These are phyloP conservation scores for Sciurus niger DNA, from an alignment of 2,113 vertebrate genomes.

Conservation along the genomic window DNA sequence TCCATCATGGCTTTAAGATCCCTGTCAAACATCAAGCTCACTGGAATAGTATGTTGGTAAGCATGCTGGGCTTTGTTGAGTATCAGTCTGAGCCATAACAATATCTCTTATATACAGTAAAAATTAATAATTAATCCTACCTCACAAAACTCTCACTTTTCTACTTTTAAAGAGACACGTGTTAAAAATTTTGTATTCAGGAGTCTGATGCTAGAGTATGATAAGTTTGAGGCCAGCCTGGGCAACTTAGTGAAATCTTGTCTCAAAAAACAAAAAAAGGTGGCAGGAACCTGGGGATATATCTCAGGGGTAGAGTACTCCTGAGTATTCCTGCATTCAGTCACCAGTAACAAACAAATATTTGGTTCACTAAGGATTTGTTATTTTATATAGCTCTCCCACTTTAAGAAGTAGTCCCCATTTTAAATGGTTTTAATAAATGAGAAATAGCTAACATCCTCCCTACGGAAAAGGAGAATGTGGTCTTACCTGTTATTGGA, in stretches of 20 bases:
- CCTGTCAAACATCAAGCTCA: not conserved
- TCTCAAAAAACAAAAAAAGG: too few relatives aligned
- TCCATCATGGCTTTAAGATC: not conserved
- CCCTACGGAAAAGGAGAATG: not conserved
- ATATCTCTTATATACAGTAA: not conserved
- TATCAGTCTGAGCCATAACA: not conserved
- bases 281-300: too few relatives aligned
- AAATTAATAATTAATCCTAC: not conserved
- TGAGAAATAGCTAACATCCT: not conserved
- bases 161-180: not conserved
- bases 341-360: too few relatives aligned
- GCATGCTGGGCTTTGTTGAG: not conserved
- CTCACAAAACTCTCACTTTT: not conserved
- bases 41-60: not conserved
- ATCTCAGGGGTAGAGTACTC: too few relatives aligned
- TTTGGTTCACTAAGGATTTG: not conserved
- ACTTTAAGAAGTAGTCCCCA: not conserved
- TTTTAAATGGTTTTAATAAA: conserved; percentile 15
- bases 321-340: too few relatives aligned
- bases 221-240: too few relatives aligned
- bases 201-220: too few relatives aligned
- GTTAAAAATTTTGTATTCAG: too few relatives aligned
- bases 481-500: not conserved
- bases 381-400: not conserved
- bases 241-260: too few relatives aligned